Conservation (phyloP, 2,888 invertebrate genomes). For the Platerodrilus igneus region DNA sequence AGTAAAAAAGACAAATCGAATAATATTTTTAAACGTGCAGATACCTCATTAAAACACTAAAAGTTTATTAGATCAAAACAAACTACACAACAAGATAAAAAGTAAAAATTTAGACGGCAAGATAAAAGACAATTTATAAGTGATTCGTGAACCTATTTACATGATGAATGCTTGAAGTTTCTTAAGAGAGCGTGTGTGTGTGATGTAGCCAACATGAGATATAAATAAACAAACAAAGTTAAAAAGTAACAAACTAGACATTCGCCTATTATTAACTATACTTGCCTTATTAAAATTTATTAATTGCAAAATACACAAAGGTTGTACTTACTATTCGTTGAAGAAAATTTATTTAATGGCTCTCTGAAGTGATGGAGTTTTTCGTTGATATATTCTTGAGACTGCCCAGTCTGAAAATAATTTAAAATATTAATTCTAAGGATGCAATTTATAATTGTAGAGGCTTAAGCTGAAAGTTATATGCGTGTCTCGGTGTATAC, state of each 20-base stretch:
- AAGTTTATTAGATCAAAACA: too few relatives aligned
- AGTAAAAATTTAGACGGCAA: too few relatives aligned
- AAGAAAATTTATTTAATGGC: slow-evolving; percentile 51
- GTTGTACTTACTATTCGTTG: slow-evolving; percentile 49
- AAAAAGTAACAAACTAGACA: slow-evolving; percentile 16
- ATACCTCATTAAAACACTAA: too few relatives aligned
- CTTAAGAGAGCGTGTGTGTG: slow-evolving; percentile 18
- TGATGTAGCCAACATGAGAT: slow-evolving; percentile 20
- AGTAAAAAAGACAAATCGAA: too few relatives aligned
- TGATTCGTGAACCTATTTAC: slow-evolving; percentile 25
- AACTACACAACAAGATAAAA: too few relatives aligned
- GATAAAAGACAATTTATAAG: slow-evolving; percentile 24
- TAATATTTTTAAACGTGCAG: too few relatives aligned
- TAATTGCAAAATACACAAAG: background rate
- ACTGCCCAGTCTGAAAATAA: slow-evolving; percentile 48
- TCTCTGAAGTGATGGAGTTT: slow-evolving; percentile 52
- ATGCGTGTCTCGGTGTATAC: slow-evolving; percentile 32
- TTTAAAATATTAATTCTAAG: slow-evolving; percentile 2
- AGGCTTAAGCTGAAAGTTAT: slow-evolving; percentile 32
- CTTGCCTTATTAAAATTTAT: background rate
- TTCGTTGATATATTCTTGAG: slow-evolving; percentile 49
- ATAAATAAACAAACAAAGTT: slow-evolving; percentile 20
- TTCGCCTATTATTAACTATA: slow-evolving; percentile 21
- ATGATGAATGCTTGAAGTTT: slow-evolving; percentile 20
- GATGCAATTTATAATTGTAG: slow-evolving; percentile 31